Percentiles rank a stretch among this genome's conserved stretches.
These are phyloP conservation scores for Tenthredo amoena DNA, from an alignment of 2,888 invertebrate genomes.

Conservation along the genomic window DNA sequence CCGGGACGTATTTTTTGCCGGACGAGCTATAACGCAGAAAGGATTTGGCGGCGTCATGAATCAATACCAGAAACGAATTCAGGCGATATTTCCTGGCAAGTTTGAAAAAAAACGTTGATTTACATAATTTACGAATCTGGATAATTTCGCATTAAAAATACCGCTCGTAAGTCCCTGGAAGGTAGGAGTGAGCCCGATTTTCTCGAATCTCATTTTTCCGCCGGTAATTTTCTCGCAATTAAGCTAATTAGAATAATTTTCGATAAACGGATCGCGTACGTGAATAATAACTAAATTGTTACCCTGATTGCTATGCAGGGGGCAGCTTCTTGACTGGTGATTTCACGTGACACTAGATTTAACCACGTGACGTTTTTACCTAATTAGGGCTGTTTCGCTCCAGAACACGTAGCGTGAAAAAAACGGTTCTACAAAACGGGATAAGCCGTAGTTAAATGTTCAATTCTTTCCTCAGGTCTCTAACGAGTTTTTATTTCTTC, in stretches of 20 bases:
- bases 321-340: constrained; percentile 17
- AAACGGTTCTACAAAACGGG: background rate
- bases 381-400: background rate
- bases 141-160: background rate
- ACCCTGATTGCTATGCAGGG: constrained; percentile 19
- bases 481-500: background rate
- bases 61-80: constrained; percentile 18
- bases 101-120: background rate
- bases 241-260: constrained; percentile 32
- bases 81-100: constrained; percentile 41
- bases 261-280: constrained; percentile 18
- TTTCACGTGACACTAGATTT: constrained; percentile 38
- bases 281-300: constrained; percentile 1
- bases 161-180: background rate
- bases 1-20: constrained; percentile 7
- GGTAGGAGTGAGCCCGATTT: background rate
- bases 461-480: background rate
- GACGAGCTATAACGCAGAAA: background rate
- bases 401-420: constrained; percentile 27
- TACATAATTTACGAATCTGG: background rate
- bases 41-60: constrained; percentile 35
- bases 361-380: constrained; percentile 25
- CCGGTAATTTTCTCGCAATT: constrained; percentile 3
- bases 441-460: background rate
- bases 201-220: background rate